Base-by-base conservation (phyloP, 2,888 invertebrate genomes). In the Drosophila infuscata region DNA sequence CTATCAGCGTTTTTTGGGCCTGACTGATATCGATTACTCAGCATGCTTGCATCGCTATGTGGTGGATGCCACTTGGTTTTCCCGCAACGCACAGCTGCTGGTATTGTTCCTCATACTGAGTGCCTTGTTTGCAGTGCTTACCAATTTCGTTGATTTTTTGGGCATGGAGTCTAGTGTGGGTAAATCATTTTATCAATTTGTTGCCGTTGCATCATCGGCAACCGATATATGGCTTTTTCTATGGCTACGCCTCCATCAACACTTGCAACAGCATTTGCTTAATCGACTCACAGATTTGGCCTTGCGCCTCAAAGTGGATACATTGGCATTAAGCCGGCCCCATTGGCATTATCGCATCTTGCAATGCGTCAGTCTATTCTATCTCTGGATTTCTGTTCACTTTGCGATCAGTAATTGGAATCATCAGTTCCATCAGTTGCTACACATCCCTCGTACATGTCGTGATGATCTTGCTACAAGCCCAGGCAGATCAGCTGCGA, bases 1-100 rank as follows among this genome's bases (percentile, higher is more conserved):
- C 30, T 79, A 74, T n/a, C 79, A 77, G 12, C 64, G 79, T 0
- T 60, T 35, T 30, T 51, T 77, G 36, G 80, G 79, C 17, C 38
- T 79, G n/a, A 62, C 36, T 20, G 20, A 74, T 48, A 51, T 76
- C 20, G 36, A 52, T 3, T 79, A 59, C 35, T 75, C 65, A 4
- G 52, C 4, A 29, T 20, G 38, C 52, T 52, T 56, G 48, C 64
- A 66, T n/a, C 36, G 56, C 15, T 74, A 66, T 57, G 57, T 60
- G 17, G 2, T 74, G 25, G 43, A 62, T 38, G 32, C 59, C 38
- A 79, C 38, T 2, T 57, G 70, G 20, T 8, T 15, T 5, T 41
- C 79, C 3, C 30, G 46, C 9, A 9, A 12, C 11, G 11, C 25
- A 2, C 62, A 70, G 29, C n/a, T 70, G 5, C 6, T 53, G 6